These are phyloP conservation scores for Xanthia icteritia DNA, from an alignment of 2,888 invertebrate species.

Conservation along the genomic window DNA sequence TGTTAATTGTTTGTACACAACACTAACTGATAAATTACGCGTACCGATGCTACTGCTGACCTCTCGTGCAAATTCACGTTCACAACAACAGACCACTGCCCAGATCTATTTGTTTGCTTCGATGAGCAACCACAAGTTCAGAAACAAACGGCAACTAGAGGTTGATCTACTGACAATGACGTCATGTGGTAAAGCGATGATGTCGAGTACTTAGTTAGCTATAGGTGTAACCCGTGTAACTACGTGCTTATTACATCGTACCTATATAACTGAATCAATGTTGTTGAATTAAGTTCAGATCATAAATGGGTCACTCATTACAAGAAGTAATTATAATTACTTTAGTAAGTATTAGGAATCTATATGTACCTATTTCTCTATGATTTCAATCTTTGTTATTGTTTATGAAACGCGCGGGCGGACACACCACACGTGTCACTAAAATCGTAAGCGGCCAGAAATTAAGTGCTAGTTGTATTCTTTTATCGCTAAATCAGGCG, in stretches of 20 bases:
- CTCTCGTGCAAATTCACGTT: slow-evolving; percentile 26
- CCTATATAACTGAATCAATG: slow-evolving; percentile 1
- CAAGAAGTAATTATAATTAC: neutral
- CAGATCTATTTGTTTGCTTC: slow-evolving; percentile 40
- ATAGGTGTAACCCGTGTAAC: neutral
- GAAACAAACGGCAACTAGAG: slow-evolving; percentile 49
- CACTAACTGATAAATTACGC: slow-evolving; percentile 51
- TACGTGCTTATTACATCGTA: slow-evolving; percentile 7
- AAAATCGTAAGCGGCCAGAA: slow-evolving; percentile 6
- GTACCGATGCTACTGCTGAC: slow-evolving; percentile 45
- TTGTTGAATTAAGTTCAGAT: slow-evolving; percentile 26
- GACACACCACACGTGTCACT: slow-evolving; percentile 57
- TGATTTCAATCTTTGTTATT: slow-evolving; percentile 48
- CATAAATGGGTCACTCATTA: slow-evolving; percentile 25
- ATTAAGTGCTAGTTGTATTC: slow-evolving; percentile 58
- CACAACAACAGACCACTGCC: slow-evolving; percentile 26
- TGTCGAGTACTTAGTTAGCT: slow-evolving; percentile 21
- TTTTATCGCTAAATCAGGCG: slow-evolving; percentile 69
- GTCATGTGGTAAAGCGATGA: slow-evolving; percentile 61
- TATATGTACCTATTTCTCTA: slow-evolving; percentile 14
- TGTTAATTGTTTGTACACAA: slow-evolving; percentile 56
- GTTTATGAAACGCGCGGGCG: slow-evolving; percentile 44
- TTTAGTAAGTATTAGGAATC: neutral
- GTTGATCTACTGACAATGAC: slow-evolving; percentile 56
- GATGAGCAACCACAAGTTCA: slow-evolving; percentile 55